Evolutionary conservation across 1,140 invertebrate species (phyloP), one percentile per base, ranked within the genome.

Genomic region (Leptopilina clavipes): DNA sequence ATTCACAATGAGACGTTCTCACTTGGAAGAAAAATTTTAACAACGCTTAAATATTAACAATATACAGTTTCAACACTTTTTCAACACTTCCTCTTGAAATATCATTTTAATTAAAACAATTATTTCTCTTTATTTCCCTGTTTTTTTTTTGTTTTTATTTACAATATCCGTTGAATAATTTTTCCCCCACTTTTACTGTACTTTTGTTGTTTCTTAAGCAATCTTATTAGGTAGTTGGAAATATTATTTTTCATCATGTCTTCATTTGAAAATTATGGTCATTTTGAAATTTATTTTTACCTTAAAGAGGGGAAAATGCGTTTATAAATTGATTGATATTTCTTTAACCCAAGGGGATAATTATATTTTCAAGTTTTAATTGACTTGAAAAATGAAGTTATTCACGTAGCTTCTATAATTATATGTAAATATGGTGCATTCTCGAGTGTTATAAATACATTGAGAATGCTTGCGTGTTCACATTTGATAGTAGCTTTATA

Each of bases 1-100:
- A 54, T 72, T 75, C 71, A 19, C 65, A 74, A 76, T 73, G 59
- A 76, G 76, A 73, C 10, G 11, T 10, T 31, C 65, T 70, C 12
- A 48, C 17, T 45, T 44, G 18, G 54, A 73, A 44, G 54, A 19
- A 17, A 40, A 40, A 40, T 40, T 40, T 40, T 6, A 6, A 40
- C 37, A 40, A 40, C 37, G 0, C 7, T 40, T 40, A 3, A 9
- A 40, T 40, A 40, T 40, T 40, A 40, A 40, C 37, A 40, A 40
- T 40, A 40, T 5, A 31, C 25, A 31, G 1, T 31, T 2, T 2
- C 25, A 31, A 31, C 1, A 31, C 5, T 31, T 31, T 2, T 31
- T 31, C 1, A n/a, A n/a, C n/a, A n/a, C n/a, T n/a, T n/a, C n/a
- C n/a, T n/a, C n/a, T n/a, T n/a, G n/a, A n/a, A n/a, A n/a, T n/a